phyloP scores from a whole-genome alignment of 2,113 vertebrate genomes.

The Chionodraco myersi region DNA sequence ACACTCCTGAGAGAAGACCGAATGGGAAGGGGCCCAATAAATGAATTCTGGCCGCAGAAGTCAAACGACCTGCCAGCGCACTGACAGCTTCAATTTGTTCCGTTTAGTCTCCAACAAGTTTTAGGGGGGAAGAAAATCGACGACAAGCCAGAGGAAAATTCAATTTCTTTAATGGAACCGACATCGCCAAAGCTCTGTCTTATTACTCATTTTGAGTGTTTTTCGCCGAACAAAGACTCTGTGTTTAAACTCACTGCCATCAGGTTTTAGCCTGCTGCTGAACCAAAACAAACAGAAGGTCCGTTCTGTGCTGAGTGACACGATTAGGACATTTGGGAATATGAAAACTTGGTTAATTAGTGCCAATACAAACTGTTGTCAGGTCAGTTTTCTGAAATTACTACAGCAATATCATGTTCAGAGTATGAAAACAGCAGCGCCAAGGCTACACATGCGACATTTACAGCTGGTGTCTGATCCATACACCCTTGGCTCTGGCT shows the following conservation, averaged over 20 bases:
- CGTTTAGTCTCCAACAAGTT: slow-evolving; percentile 45
- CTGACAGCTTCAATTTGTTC: slow-evolving; percentile 67
- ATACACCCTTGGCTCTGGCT: slow-evolving; percentile 2
- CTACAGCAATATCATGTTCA: not conserved
- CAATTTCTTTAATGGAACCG: slow-evolving; percentile 53
- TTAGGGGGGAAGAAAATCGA: slow-evolving; percentile 5
- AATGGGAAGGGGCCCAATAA: slow-evolving; percentile 37
- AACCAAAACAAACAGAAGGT: slow-evolving; percentile 30
- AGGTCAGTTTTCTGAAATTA: not conserved
- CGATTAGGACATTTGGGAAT: not conserved
- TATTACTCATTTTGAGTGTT: slow-evolving; percentile 45
- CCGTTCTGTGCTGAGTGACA: slow-evolving; percentile 22
- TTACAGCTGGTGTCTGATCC: slow-evolving; percentile 36
- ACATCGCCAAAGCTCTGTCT: slow-evolving; percentile 34
- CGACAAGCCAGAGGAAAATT: slow-evolving; percentile 41
- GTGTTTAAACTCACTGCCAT: slow-evolving; percentile 18
- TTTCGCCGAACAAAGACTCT: slow-evolving; percentile 18
- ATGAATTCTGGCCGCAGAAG: slow-evolving; percentile 59
- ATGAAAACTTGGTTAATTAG: slow-evolving; percentile 10
- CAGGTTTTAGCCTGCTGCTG: slow-evolving; percentile 5
- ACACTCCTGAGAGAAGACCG: slow-evolving; percentile 14
- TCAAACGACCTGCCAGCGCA: slow-evolving; percentile 65
- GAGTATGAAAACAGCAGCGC: slow-evolving; percentile 6
- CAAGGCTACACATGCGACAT: slow-evolving; percentile 12
- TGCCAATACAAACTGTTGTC: not conserved